Base-by-base conservation (phyloP, 2,888 invertebrate genomes). In the Lasioglossum lativentre region DNA sequence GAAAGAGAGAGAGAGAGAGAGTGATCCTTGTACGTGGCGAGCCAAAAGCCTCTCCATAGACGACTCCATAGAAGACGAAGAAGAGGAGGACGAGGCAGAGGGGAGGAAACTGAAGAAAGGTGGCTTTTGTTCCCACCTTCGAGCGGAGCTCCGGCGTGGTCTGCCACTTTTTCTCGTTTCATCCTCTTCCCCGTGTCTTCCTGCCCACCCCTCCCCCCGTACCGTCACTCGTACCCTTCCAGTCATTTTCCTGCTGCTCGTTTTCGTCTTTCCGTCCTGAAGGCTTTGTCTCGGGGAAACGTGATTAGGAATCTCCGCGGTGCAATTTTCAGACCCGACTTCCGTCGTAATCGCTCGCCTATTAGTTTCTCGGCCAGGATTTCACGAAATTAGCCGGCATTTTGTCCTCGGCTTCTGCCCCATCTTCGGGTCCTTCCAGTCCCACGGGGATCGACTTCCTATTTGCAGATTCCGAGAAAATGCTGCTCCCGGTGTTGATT, bases 81-180 rank as follows among this genome's bases (percentile, higher is more conserved):
- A 30, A 63, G 63, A 45, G 73, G 70, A 72, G 47, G 78, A 83
- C 52, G 81, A 75, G 77, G 68, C 68, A 34, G 47, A 47, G 75
- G 34, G 23, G 47, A 75, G 63, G 63, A 75, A 75, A 80, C 76
- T 42, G 74, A 52, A 59, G 68, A 86, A 77, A 88, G 87, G 86
- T 88, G 88, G 90, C 91, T 91, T 91, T 91, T 91, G 92, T 92
- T 92, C 90, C 91, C 90, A 90, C 88, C 88, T 90, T n/a, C 76
- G 83, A 75, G 75, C 73, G 75, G 81, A 52, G 52, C 23, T 66
- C 72, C 77, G 42, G 52, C 82, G 81, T 68, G 84, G 87, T 82
- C 83, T 71, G 82, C 80, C 85, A 83, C 88, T 90, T 90, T 91
- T 91, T 90, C 90, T 86, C 85, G 63, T 77, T 80, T 87, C 75